Base-by-base conservation (phyloP, 2,888 invertebrate genomes). In the Sarcophaga variegata region DNA sequence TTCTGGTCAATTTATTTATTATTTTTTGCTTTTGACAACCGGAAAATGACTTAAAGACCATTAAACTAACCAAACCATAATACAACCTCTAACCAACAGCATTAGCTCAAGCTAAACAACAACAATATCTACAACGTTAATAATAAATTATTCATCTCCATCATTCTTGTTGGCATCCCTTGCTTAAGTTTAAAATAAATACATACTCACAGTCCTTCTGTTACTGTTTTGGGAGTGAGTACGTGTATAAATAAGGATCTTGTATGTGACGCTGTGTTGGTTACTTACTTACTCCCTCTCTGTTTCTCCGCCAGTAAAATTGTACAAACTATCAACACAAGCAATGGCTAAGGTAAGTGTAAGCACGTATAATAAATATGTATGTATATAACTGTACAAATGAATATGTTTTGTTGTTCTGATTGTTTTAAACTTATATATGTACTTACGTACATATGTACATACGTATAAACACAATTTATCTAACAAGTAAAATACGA, bases 321-420 rank as follows among this genome's bases (percentile, higher is more conserved):
- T 20, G 25, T 67, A 66, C 17, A 25, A 59, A 67, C 60, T 71
- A 62, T 27, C 70, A 85, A 85, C 75, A 81, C 64, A 79, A 88
- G 89, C 88, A 88, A 91, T 91, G 91, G 90, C 90, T 85, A 91
- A 91, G 91, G 91, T 91, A 90, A 89, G 89, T 83, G 67, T 3
- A 4, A 49, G 62, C 12, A 45, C 49, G 49, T 49, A 54, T 14
- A 14, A 14, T 72, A 22, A 6, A 12, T 49, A 25, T 45, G 45
- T 22, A 22, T 22, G 22, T 22, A 22, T 22, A 22, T 22, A 72
- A 27, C 22, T 54, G 17, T 14, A 74, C 5, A 45, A 27, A 54
- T 25, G 11, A 11, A 47, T 66, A 25, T 25, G 27, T 66, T 66
- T 27, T 59, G 6, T 59, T 59, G 14, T 59, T 5, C n/a, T 20